Conservation (phyloP, 2,888 invertebrate genomes). For the Stramonita haemastoma region DNA sequence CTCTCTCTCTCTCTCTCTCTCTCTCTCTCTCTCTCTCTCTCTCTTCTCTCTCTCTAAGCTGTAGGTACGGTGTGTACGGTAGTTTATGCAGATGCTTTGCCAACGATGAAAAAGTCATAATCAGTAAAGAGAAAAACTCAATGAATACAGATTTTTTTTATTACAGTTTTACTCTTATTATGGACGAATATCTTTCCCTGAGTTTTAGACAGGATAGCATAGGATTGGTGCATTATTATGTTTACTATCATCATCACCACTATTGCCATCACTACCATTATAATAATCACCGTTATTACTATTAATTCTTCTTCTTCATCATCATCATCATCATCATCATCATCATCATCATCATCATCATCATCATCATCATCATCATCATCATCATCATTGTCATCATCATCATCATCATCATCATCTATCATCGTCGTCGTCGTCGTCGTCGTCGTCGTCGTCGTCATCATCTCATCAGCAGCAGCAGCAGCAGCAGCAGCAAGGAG, state of each 20-base stretch:
- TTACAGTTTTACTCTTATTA: too few species aligned
- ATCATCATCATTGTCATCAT: constrained; percentile 42
- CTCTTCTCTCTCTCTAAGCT: not conserved
- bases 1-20: not conserved
- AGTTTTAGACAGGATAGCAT: too few species aligned
- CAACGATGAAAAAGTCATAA: too few species aligned
- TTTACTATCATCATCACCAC: too few species aligned
- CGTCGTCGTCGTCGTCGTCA: constrained; percentile 30
- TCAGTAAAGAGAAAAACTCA: too few species aligned
- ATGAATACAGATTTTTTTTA: too few species aligned
- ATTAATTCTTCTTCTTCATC: not conserved
- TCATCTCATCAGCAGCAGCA: too few species aligned
- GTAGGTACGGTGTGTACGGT: too few species aligned
- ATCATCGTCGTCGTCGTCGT: constrained; percentile 40
- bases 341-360: constrained; percentile 18
- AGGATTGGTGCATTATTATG: too few species aligned
- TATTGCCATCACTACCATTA: constrained; percentile 40
- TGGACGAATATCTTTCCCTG: too few species aligned
- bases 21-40: constrained; percentile 28
- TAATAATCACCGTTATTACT: constrained; percentile 37
- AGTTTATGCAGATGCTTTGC: too few species aligned
- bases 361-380: constrained; percentile 36
- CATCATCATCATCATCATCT: constrained; percentile 43
- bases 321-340: constrained; percentile 23
- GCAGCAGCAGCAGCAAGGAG: too few species aligned